phyloP scores from a whole-genome alignment of 2,888 invertebrate species.

The Leptinotarsa rubiginosa region DNA sequence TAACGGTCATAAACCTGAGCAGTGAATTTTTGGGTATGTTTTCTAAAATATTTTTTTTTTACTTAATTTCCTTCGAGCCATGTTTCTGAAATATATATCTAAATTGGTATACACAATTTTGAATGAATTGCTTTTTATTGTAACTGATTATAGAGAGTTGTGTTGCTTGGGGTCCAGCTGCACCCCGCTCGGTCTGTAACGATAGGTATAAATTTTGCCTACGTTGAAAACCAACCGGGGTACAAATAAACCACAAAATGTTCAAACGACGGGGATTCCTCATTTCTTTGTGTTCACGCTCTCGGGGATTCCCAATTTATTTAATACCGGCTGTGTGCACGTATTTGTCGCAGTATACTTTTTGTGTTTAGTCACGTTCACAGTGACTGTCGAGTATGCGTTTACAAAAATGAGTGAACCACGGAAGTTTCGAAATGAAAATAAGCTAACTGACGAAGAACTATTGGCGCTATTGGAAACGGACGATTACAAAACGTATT shows the following conservation, averaged over 20 bases:
- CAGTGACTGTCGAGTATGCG: background rate
- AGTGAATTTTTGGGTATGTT: too few relatives aligned
- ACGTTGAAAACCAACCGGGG: background rate
- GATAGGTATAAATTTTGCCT: background rate
- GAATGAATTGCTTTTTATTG: too few relatives aligned
- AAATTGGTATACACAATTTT: background rate
- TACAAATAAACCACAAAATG: background rate
- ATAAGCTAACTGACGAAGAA: constrained; percentile 9
- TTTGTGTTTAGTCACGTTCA: background rate
- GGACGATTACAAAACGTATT: constrained; percentile 31
- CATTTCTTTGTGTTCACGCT: background rate
- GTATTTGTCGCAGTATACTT: background rate
- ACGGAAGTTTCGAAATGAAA: constrained; percentile 10
- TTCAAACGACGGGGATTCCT: background rate
- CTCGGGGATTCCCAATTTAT: background rate
- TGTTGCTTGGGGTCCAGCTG: too few relatives aligned
- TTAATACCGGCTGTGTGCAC: background rate
- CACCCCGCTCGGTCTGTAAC: too few relatives aligned
- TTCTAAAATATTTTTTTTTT: too few relatives aligned
- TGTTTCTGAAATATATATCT: background rate
- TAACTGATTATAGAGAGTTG: too few relatives aligned
- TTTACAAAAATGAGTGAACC: constrained; percentile 19
- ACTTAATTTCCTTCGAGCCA: background rate
- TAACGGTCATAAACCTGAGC: too few relatives aligned
- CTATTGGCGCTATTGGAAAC: constrained; percentile 18